Percentiles rank a stretch among this genome's conserved stretches.
phyloP scores from a whole-genome alignment of 2,797 vertebrate genomes.

The Fundulus diaphanus region DNA sequence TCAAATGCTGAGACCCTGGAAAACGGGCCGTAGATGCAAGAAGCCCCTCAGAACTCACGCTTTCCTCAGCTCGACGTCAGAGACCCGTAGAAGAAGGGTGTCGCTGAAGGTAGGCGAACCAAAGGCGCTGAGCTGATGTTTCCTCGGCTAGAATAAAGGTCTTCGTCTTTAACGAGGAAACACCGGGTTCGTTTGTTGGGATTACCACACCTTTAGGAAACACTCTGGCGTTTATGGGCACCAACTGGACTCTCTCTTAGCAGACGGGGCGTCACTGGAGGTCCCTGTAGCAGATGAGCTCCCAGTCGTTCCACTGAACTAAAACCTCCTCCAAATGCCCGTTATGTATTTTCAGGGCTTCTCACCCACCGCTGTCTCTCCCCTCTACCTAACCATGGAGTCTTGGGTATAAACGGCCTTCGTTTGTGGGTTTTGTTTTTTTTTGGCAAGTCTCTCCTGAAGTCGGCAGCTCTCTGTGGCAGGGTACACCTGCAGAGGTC shows the following conservation, averaged over 20 bases:
- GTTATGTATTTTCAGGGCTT: conserved; percentile 22
- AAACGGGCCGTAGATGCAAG: not conserved
- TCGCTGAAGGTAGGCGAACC: no score
- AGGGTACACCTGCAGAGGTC: conserved; percentile 75
- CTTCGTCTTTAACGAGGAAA: not conserved
- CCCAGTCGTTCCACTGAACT: conserved; percentile 17
- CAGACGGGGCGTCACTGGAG: conserved; percentile 52
- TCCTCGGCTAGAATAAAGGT: not conserved
- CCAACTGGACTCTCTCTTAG: not conserved
- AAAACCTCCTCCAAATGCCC: conserved; percentile 37
- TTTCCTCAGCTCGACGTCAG: not conserved
- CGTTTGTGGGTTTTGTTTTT: no score
- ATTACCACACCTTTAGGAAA: no score
- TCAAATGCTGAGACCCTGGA: not conserved
- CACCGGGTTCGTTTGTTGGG: not conserved
- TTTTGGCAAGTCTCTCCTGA: conserved; percentile 44
- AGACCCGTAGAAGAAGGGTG: no score
- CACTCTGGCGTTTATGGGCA: not conserved
- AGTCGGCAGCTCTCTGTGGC: conserved; percentile 50
- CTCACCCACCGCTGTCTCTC: not conserved
- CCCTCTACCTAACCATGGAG: conserved; percentile 22
- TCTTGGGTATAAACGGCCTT: conserved; percentile 26
- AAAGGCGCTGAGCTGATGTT: no score
- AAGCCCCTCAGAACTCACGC: not conserved
- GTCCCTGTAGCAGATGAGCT: conserved; percentile 44